Percentiles rank a stretch among this genome's conserved stretches.
Conservation (phyloP, 2,797 vertebrate species). For the Protonibea diacanthus region DNA sequence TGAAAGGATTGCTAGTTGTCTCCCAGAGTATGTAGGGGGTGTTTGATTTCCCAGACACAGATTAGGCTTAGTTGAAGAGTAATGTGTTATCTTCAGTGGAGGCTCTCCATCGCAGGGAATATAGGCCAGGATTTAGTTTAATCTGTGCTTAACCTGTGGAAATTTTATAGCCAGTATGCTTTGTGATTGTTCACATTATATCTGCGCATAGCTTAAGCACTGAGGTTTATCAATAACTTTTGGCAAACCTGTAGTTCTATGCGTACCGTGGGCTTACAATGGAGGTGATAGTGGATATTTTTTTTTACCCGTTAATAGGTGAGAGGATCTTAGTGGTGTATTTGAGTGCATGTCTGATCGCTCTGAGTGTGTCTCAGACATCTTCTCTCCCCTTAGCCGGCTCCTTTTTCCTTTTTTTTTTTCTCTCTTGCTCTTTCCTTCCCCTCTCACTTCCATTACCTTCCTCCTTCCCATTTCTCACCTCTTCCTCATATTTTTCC, state of each 20-base stretch:
- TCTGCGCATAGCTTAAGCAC: conserved; percentile 22
- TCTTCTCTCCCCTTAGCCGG: conserved; percentile 31
- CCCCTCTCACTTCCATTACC: conserved; percentile 64
- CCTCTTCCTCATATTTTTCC: conserved; percentile 71
- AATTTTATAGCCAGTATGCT: conserved; percentile 30
- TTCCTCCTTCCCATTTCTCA: conserved; percentile 56
- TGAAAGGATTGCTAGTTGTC: conserved; percentile 32
- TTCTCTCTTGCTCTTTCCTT: conserved; percentile 30
- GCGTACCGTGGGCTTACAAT: neutral
- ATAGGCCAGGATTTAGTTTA: conserved; percentile 74
- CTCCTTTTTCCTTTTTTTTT: conserved; percentile 29
- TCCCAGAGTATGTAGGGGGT: neutral
- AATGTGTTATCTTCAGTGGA: conserved; percentile 63
- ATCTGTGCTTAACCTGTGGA: conserved; percentile 72
- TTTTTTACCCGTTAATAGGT: conserved; percentile 63
- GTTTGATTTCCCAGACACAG: conserved; percentile 65
- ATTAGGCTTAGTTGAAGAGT: conserved; percentile 70
- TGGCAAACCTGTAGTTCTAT: conserved; percentile 11
- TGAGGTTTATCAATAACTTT: neutral
- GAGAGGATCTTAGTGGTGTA: conserved; percentile 32
- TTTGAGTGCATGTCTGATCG: conserved; percentile 24
- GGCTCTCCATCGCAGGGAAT: conserved; percentile 52
- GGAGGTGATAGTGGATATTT: conserved; percentile 40
- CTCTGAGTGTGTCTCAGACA: conserved; percentile 23
- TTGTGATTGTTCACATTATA: conserved; percentile 26